These are phyloP conservation scores for Cyclura pinguis DNA, from an alignment of 2,797 vertebrate species.

Conservation along the genomic window DNA sequence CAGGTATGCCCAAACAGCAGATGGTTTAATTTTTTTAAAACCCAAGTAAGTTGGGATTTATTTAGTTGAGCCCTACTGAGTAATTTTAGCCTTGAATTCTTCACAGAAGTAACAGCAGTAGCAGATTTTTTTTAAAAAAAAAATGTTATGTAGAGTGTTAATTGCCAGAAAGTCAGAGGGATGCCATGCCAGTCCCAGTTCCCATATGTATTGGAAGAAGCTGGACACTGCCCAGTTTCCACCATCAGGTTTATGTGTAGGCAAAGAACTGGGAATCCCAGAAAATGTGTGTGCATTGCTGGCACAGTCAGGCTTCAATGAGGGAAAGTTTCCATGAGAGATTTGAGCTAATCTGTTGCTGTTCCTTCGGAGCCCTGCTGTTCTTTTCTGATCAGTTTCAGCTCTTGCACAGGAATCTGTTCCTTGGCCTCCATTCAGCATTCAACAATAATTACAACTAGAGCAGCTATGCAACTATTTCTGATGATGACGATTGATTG, in stretches of 20 bases:
- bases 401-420: constrained; percentile 62
- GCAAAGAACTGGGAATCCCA: constrained; percentile 44
- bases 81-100: background rate
- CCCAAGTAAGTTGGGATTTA: background rate
- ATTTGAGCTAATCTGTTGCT: constrained; percentile 15
- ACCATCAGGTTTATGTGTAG: background rate
- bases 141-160: background rate
- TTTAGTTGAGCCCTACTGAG: background rate
- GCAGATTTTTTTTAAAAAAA: background rate
- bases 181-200: background rate
- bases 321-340: constrained; percentile 41
- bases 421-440: constrained; percentile 62
- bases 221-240: constrained; percentile 1
- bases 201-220: constrained; percentile 6
- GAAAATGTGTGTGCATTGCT: background rate
- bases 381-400: constrained; percentile 50
- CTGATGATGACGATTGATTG: background rate
- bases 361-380: constrained; percentile 44
- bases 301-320: constrained; percentile 5
- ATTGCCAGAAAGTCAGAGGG: background rate
- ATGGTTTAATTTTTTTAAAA: constrained; percentile 6
- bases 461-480: constrained; percentile 39
- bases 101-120: constrained; percentile 7
- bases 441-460: constrained; percentile 31
- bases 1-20: background rate